Evolutionary conservation across 2,888 invertebrate species (phyloP).

Genomic region (Oxytorus armatus): DNA sequence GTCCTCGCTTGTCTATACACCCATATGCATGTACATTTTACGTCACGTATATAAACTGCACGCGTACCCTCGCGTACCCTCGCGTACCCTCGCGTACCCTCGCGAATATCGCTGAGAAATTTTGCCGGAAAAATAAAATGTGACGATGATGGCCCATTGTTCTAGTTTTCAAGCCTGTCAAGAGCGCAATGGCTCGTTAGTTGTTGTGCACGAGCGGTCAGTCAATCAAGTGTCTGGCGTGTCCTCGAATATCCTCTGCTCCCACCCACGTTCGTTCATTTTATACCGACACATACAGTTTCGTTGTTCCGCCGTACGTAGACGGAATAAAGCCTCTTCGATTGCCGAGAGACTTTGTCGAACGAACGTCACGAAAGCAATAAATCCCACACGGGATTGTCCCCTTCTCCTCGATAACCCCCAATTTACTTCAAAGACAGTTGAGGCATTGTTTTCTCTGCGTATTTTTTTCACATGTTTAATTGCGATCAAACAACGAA

Average conservation of each 20-base stretch:
- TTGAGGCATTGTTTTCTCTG: neutral
- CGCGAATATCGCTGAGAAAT: slow-evolving; percentile 15
- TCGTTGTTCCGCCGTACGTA: slow-evolving; percentile 41
- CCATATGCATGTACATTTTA: slow-evolving; percentile 16
- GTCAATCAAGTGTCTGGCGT: slow-evolving; percentile 63
- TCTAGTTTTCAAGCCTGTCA: slow-evolving; percentile 64
- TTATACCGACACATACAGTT: slow-evolving; percentile 19
- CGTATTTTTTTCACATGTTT: slow-evolving; percentile 21
- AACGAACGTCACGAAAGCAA: slow-evolving; percentile 30
- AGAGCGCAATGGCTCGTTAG: slow-evolving; percentile 66
- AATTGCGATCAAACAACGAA: slow-evolving; percentile 1
- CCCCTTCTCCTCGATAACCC: too few relatives aligned
- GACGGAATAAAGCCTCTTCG: slow-evolving; percentile 59
- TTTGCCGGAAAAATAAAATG: slow-evolving; percentile 32
- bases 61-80: slow-evolving; percentile 27
- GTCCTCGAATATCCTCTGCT: slow-evolving; percentile 47
- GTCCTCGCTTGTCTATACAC: neutral
- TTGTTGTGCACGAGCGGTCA: slow-evolving; percentile 52
- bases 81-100: slow-evolving; percentile 31
- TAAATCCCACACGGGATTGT: slow-evolving; percentile 44
- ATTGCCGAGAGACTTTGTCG: slow-evolving; percentile 40
- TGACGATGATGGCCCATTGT: slow-evolving; percentile 59
- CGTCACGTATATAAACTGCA: slow-evolving; percentile 31
- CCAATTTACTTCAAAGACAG: neutral
- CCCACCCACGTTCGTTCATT: slow-evolving; percentile 37